Evolutionary conservation across 1,140 invertebrate genomes (phyloP).

Genomic region (Mactra quadrangularis): DNA sequence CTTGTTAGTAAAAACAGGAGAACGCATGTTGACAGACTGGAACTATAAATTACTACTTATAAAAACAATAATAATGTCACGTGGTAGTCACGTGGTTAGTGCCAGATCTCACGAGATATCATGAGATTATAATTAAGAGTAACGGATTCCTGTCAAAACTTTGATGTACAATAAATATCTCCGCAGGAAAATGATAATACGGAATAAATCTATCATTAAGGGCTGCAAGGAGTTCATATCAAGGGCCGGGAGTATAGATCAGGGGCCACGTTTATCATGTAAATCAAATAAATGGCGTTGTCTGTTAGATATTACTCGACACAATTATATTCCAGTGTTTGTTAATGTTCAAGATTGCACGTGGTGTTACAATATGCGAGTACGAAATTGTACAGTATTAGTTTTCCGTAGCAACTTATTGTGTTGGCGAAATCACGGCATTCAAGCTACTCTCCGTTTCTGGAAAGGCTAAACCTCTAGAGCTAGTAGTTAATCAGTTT

Average conservation of each 20-base stretch:
- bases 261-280: conserved; percentile 3
- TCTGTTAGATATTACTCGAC: conserved; percentile 17
- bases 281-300: conserved; percentile 13
- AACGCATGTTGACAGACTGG: background rate
- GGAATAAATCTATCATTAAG: conserved; percentile 27
- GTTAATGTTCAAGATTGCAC: no score
- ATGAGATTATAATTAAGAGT: conserved; percentile 3
- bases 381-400: no score
- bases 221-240: background rate
- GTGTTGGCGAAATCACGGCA: no score
- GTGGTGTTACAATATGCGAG: no score
- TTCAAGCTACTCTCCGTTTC: no score
- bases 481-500: no score
- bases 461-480: no score
- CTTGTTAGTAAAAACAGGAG: background rate
- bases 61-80: conserved; percentile 19
- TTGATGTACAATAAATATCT: conserved; percentile 42
- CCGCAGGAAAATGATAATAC: conserved; percentile 14
- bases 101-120: no score
- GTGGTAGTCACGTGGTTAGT: background rate
- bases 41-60: conserved; percentile 12
- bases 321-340: no score
- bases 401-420: no score
- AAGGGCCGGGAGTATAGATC: no score
- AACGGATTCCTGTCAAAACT: conserved; percentile 29